Evolutionary conservation across 2,888 invertebrate genomes (phyloP).

Genomic region (Lochmaea capreae): DNA sequence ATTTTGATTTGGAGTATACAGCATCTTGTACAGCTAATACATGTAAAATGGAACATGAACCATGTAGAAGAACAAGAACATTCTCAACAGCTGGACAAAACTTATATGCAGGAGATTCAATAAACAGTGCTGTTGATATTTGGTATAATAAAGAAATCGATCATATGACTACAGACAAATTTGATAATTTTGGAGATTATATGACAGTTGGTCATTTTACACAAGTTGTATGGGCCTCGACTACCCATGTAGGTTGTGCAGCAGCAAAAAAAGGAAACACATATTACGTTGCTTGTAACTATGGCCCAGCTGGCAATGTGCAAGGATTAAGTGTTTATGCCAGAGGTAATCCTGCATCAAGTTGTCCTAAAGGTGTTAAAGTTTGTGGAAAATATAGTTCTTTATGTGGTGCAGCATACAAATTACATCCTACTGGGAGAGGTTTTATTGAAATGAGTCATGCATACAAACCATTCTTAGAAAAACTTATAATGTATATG

Average conservation of each 20-base stretch:
- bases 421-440: neutral
- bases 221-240: constrained; percentile 43
- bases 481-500: neutral
- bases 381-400: constrained; percentile 28
- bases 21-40: constrained; percentile 45
- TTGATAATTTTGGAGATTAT: neutral
- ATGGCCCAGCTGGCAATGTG: constrained; percentile 34
- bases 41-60: constrained; percentile 44
- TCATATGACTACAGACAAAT: constrained; percentile 1
- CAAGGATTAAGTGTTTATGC: constrained; percentile 14
- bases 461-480: neutral
- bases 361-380: constrained; percentile 59
- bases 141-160: constrained; percentile 36
- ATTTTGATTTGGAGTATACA: constrained; percentile 46
- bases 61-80: constrained; percentile 39
- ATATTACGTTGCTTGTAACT: constrained; percentile 37
- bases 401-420: constrained; percentile 33
- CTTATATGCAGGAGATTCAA: constrained; percentile 8
- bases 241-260: constrained; percentile 44
- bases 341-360: constrained; percentile 32
- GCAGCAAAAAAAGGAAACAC: neutral
- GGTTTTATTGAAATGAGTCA: neutral
- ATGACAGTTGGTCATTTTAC: constrained; percentile 40
- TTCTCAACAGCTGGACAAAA: constrained; percentile 39
- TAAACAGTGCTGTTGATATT: neutral